Percentiles rank a stretch among this genome's conserved stretches.
Evolutionary conservation across 2,113 vertebrate genomes (phyloP).

Genomic region (Entomyzon cyanotis): DNA sequence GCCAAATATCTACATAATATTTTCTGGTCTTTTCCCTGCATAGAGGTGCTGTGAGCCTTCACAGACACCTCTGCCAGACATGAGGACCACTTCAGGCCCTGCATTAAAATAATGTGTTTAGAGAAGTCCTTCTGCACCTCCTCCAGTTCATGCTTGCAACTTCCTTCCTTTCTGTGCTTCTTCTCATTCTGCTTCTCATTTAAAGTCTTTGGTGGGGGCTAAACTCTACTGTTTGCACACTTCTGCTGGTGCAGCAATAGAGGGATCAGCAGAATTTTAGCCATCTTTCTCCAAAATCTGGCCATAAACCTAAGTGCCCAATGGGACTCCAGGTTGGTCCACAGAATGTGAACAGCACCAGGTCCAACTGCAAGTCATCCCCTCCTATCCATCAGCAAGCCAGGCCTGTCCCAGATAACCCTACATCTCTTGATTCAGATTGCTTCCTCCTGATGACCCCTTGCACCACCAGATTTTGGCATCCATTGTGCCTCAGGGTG

Average conservation of each 20-base stretch:
- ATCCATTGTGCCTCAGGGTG: not conserved
- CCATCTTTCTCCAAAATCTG: not conserved
- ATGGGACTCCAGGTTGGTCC: not conserved
- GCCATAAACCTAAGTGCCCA: not conserved
- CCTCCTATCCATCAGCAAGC: not conserved
- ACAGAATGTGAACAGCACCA: not conserved
- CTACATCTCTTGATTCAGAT: not conserved
- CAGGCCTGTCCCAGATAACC: not conserved
- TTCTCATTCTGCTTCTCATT: not conserved
- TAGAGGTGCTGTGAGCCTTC: not conserved
- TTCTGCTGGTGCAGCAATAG: not conserved
- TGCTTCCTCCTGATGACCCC: not conserved
- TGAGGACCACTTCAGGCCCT: not conserved
- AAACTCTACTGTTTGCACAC: not conserved
- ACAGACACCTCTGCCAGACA: not conserved
- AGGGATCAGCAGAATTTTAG: not conserved
- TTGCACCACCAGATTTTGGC: not conserved
- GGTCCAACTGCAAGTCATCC: not conserved
- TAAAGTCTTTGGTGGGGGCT: not conserved
- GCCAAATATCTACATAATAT: not conserved
- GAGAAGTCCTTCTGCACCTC: not conserved
- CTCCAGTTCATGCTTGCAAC: not conserved
- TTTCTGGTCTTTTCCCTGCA: not conserved
- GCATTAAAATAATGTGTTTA: not conserved
- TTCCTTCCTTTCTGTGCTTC: not conserved